Conservation (phyloP, 2,797 vertebrate genomes). For the Cheirogaleus major region DNA sequence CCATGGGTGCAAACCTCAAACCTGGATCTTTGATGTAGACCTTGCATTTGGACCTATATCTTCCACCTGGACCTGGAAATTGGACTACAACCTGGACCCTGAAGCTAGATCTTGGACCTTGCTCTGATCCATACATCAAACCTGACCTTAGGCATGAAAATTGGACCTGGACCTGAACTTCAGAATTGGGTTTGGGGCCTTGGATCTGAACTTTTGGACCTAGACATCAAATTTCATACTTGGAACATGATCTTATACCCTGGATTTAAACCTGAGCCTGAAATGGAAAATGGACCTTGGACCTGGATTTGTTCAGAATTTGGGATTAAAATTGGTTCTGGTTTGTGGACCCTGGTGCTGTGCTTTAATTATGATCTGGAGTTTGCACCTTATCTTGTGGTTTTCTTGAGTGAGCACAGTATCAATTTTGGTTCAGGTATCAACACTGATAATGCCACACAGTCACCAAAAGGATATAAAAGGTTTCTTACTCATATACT, state of each 20-base stretch:
- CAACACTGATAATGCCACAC: background rate
- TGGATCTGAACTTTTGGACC: background rate
- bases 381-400: background rate
- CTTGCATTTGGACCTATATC: background rate
- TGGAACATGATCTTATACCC: background rate
- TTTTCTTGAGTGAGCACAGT: background rate
- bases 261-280: background rate
- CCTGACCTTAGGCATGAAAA: background rate
- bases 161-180: background rate
- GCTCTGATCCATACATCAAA: background rate
- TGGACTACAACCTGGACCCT: background rate
- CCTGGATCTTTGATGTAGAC: background rate
- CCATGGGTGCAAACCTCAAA: background rate
- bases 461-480: background rate
- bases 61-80: background rate
- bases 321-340: background rate
- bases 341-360: too few relatives aligned
- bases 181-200: background rate
- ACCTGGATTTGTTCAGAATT: background rate
- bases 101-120: background rate
- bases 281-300: background rate
- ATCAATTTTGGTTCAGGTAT: background rate
- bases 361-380: background rate
- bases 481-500: background rate
- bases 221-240: background rate